Base-by-base conservation (phyloP, 1,140 invertebrate genomes). In the Tetragonula clypearis region DNA sequence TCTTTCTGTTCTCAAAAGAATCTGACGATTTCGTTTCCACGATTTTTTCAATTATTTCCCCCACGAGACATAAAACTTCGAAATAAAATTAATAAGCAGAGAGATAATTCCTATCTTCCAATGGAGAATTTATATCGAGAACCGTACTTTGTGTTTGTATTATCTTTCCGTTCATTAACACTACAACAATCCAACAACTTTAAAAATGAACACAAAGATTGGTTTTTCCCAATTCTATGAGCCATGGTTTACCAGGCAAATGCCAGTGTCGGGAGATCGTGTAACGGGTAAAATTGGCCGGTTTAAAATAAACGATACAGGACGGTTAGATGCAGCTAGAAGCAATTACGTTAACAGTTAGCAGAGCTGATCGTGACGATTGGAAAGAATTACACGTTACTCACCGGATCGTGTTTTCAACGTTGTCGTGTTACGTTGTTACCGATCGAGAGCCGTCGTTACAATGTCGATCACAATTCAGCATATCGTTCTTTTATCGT, bases 261-360 rank as follows among this genome's bases (percentile, higher is more conserved):
- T 12, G 26, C 21, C 26, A 56, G 53, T 21, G 35, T 1, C 19
- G 21, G 17, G 26, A 56, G 26, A 56, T 14, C 17, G 11, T 21
- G 5, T 21, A 76, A 77, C 26, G 15, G 35, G 3, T 4, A 17
- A 12, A 30, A 77, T 49, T 19, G n/a, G 9, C n/a, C 35, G 41
- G 23, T 56, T 30, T 71, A 35, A 41, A 71, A 80, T 80, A 49
- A 80, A 80, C 78, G 65, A 53, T 79, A 69, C 15, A 69, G n/a
- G 62, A 53, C 53, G 8, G 21, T 79, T 41, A n/a, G 53, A 58
- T 26, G 30, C 14, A 49, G n/a, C 12, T 73, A 9, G n/a, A 41
- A 55, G 9, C 56, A 81, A 81, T 81, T 81, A 73, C 14, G 3
- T 60, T 41, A 73, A 73, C 69, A 62, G 69, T 81, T 80, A 62